Conservation (phyloP, 2,888 invertebrate species). For the Autographa pulchrina region DNA sequence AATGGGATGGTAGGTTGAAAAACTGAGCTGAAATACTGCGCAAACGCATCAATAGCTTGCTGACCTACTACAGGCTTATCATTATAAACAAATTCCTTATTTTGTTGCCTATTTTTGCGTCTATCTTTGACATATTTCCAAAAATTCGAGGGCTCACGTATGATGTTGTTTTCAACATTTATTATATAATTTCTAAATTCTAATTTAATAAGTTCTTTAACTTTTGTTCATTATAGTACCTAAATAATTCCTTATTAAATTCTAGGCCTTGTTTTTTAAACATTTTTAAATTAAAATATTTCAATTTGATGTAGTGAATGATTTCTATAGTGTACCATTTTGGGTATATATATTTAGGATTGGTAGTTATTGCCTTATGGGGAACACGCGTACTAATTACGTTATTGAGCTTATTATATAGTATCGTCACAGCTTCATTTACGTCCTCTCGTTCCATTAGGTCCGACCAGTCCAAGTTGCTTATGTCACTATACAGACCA, state of each 20-base stretch:
- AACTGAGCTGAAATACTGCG: too few species aligned
- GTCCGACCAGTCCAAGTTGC: background rate
- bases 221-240: too few species aligned
- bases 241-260: too few species aligned
- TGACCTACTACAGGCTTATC: too few species aligned
- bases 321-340: too few species aligned
- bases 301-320: constrained; percentile 7
- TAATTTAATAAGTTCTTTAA: constrained; percentile 6
- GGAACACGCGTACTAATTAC: background rate
- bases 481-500: background rate
- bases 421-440: background rate
- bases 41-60: too few species aligned
- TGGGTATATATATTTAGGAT: background rate
- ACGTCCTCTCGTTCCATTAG: background rate
- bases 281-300: constrained; percentile 7
- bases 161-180: background rate
- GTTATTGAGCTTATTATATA: background rate
- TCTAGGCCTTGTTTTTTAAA: background rate
- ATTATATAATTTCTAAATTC: background rate
- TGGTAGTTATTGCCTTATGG: background rate
- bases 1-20: too few species aligned
- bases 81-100: too few species aligned
- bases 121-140: background rate
- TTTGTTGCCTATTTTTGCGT: background rate
- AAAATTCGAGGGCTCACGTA: background rate